Percentiles rank a stretch among this genome's conserved stretches.
Conservation (phyloP, 1,140 invertebrate species). For the Oreohelix idahoensis region DNA sequence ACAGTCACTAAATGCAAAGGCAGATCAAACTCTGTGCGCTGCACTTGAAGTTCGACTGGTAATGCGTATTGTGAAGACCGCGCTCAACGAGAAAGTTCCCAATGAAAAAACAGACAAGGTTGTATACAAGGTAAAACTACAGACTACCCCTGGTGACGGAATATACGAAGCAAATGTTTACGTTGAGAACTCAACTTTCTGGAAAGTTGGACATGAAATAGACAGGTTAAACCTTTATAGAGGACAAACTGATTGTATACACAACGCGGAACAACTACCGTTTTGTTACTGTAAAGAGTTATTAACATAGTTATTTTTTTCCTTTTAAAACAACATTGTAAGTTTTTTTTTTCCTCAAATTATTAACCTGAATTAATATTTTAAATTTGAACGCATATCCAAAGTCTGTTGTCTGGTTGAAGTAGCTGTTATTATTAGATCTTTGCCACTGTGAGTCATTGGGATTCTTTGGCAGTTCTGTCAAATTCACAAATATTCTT, state of each 20-base stretch:
- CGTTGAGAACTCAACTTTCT: neutral
- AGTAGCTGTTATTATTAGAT: no score
- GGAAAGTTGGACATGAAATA: neutral
- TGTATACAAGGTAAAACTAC: neutral
- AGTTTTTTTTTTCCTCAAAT: no score
- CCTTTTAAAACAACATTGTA: no score
- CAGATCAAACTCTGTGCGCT: neutral
- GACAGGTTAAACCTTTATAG: conserved; percentile 13
- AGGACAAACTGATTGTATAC: neutral
- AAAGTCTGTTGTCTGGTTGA: no score
- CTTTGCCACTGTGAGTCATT: no score
- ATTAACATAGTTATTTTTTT: no score
- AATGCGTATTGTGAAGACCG: neutral
- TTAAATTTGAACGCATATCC: no score
- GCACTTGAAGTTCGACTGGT: neutral
- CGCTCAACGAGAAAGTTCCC: neutral
- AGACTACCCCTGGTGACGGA: neutral
- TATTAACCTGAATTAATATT: no score
- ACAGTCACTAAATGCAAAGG: neutral
- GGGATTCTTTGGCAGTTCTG: no score
- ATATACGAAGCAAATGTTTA: neutral
- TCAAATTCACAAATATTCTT: no score
- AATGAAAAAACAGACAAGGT: neutral
- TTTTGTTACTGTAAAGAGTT: conserved; percentile 14
- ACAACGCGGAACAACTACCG: neutral